Evolutionary conservation across 1,140 invertebrate genomes (phyloP).

Genomic region (Danaus plexippus): DNA sequence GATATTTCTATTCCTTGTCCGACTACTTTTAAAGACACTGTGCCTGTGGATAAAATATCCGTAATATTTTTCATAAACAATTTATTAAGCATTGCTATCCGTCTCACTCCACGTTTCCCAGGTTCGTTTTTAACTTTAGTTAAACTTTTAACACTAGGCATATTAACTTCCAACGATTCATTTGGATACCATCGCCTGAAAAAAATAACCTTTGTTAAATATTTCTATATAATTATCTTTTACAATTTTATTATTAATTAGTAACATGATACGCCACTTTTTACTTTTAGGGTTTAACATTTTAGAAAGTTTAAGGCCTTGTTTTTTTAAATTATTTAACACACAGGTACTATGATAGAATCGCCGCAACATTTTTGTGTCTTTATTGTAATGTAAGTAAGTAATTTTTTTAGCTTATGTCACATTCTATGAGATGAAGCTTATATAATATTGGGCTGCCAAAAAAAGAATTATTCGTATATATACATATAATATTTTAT

Average conservation of each 20-base stretch:
- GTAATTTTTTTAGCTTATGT: too few species aligned
- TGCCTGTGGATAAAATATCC: constrained; percentile 80
- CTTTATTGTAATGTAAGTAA: not conserved
- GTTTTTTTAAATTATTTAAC: constrained; percentile 41
- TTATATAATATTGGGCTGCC: too few species aligned
- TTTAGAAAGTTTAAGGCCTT: constrained; percentile 53
- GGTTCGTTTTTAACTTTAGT: constrained; percentile 53
- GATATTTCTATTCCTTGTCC: constrained; percentile 79
- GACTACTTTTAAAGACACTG: constrained; percentile 73
- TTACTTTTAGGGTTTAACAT: constrained; percentile 54
- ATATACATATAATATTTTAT: too few species aligned
- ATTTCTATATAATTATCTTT: constrained; percentile 1
- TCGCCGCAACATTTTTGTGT: constrained; percentile 31
- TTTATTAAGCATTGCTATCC: constrained; percentile 79
- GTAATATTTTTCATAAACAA: constrained; percentile 86
- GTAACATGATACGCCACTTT: constrained; percentile 31
- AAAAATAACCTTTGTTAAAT: constrained; percentile 26
- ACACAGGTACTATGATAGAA: constrained; percentile 42
- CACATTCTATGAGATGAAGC: too few species aligned
- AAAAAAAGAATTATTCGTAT: too few species aligned
- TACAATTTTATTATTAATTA: not conserved
- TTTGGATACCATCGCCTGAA: constrained; percentile 52
- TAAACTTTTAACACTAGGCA: constrained; percentile 54
- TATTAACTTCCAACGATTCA: constrained; percentile 19
- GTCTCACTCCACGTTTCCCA: constrained; percentile 58